Evolutionary conservation across 2,888 invertebrate genomes (phyloP).

Genomic region (Temnothorax ravouxi): DNA sequence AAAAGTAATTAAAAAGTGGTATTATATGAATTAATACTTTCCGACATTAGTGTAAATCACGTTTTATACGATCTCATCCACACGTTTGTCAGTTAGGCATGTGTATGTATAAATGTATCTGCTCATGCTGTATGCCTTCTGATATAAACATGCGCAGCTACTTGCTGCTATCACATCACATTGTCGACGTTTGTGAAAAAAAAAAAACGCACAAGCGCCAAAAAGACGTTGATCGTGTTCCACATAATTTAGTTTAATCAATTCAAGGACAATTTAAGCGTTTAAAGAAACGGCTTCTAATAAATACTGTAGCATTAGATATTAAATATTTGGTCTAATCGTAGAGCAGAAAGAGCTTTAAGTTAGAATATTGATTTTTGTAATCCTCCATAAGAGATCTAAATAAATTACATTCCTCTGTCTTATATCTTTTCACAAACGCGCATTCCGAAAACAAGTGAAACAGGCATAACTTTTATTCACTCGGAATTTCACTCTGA

Average conservation of each 20-base stretch:
- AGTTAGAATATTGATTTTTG: conserved; percentile 7
- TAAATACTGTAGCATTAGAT: not conserved
- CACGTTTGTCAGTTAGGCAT: conserved; percentile 54
- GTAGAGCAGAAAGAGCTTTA: not conserved
- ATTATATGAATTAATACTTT: conserved; percentile 64
- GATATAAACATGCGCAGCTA: conserved; percentile 56
- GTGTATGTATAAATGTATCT: conserved; percentile 51
- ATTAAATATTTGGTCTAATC: not conserved
- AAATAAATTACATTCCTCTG: conserved; percentile 7
- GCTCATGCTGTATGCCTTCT: conserved; percentile 45
- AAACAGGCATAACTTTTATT: conserved; percentile 18
- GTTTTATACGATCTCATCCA: conserved; percentile 54
- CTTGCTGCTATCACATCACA: conserved; percentile 57
- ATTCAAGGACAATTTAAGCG: not conserved
- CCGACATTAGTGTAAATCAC: conserved; percentile 56
- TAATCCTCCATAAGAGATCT: conserved; percentile 6
- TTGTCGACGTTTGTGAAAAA: conserved; percentile 52
- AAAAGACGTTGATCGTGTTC: conserved; percentile 5
- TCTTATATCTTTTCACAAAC: conserved; percentile 52
- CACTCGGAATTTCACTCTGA: conserved; percentile 24
- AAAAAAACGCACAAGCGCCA: conserved; percentile 13
- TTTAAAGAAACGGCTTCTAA: not conserved
- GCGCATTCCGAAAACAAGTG: conserved; percentile 13
- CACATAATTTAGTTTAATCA: not conserved
- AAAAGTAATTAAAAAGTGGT: conserved; percentile 65